Evolutionary conservation across 2,797 vertebrate species (phyloP).

Genomic region (Peromyscus eremicus): DNA sequence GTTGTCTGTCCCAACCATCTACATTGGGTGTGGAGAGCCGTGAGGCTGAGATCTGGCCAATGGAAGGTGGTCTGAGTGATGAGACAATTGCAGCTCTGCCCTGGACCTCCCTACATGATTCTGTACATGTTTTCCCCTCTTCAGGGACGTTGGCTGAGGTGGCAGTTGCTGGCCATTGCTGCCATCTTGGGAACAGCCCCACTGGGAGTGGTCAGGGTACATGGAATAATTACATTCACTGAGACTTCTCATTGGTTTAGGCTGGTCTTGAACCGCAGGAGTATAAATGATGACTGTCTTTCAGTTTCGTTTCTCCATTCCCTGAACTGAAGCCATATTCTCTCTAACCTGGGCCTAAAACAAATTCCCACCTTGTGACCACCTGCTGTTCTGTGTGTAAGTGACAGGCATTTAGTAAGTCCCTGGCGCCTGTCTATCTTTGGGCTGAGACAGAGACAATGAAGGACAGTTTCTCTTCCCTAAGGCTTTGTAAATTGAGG

Average conservation of each 20-base stretch:
- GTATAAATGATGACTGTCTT: neutral
- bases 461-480: constrained; percentile 17
- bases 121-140: neutral
- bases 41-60: neutral
- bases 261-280: neutral
- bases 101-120: neutral
- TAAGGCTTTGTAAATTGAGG: constrained; percentile 42
- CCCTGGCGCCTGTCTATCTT: neutral
- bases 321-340: neutral
- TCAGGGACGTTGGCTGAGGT: neutral
- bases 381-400: constrained; percentile 11
- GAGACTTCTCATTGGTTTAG: neutral
- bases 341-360: neutral
- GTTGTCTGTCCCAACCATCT: neutral
- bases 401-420: constrained; percentile 31
- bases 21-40: neutral
- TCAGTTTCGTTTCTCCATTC: constrained; percentile 34
- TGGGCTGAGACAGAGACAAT: neutral
- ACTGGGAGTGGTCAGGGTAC: neutral
- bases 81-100: neutral
- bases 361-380: constrained; percentile 8
- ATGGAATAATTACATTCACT: neutral
- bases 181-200: neutral
- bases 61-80: neutral
- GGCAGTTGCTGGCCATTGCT: neutral